Percentiles rank a stretch among this genome's conserved stretches.
These are phyloP conservation scores for Parnassius orleans DNA, from an alignment of 2,888 invertebrate species.

Conservation along the genomic window DNA sequence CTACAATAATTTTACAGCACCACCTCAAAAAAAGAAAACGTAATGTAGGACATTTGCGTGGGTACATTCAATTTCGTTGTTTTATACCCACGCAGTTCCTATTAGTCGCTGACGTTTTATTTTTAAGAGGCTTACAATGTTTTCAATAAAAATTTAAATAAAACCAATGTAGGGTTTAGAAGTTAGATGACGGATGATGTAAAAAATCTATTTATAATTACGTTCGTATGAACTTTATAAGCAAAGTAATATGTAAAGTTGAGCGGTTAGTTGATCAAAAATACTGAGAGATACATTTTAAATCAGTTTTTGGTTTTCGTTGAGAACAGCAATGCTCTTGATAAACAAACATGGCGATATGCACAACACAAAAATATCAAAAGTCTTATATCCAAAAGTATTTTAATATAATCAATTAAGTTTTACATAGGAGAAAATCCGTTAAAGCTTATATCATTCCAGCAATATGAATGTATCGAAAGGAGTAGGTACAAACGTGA, in stretches of 20 bases:
- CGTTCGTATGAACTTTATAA: no score
- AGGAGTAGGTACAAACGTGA: slow-evolving; percentile 67
- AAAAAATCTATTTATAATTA: not conserved
- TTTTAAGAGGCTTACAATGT: slow-evolving; percentile 66
- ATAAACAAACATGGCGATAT: slow-evolving; percentile 17
- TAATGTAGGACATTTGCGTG: slow-evolving; percentile 57
- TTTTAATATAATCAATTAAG: slow-evolving; percentile 47
- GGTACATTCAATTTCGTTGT: slow-evolving; percentile 54
- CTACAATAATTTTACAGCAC: slow-evolving; percentile 51
- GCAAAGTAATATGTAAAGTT: slow-evolving; percentile 5
- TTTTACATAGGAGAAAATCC: slow-evolving; percentile 50
- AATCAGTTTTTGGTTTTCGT: slow-evolving; percentile 16
- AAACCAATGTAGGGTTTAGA: slow-evolving; percentile 10
- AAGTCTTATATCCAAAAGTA: slow-evolving; percentile 38
- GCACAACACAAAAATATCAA: slow-evolving; percentile 19
- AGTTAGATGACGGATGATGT: not conserved
- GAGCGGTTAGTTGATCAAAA: slow-evolving; percentile 14
- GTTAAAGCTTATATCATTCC: slow-evolving; percentile 60
- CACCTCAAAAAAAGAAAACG: slow-evolving; percentile 67
- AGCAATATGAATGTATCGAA: slow-evolving; percentile 62
- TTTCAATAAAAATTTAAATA: slow-evolving; percentile 39
- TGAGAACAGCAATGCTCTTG: slow-evolving; percentile 20
- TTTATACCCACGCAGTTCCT: slow-evolving; percentile 67
- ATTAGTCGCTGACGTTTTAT: slow-evolving; percentile 54
- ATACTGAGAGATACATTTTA: slow-evolving; percentile 14